phyloP scores from a whole-genome alignment of 2,797 vertebrate species.

The Euphonia xanthogaster region DNA sequence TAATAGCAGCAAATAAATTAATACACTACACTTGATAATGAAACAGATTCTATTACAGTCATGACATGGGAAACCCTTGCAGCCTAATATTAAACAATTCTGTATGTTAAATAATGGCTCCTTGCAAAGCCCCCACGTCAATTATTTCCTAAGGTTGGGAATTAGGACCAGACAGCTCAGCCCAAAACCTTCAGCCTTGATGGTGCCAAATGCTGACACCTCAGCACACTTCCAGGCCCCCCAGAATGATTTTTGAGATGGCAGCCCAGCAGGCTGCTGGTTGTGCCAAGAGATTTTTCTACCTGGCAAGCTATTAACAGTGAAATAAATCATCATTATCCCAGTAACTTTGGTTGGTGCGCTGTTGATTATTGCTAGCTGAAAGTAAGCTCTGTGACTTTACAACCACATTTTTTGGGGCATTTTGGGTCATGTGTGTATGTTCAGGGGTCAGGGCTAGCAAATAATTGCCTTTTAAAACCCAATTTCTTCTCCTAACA shows the following conservation, averaged over 20 bases:
- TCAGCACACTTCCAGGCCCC: neutral
- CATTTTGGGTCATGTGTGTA: accelerated
- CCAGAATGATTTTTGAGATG: neutral
- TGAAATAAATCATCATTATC: constrained; percentile 55
- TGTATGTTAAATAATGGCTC: neutral
- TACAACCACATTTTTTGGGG: neutral
- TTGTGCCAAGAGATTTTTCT: neutral
- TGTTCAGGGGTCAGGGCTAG: neutral
- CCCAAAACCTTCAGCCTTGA: neutral
- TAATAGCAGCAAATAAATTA: constrained; percentile 58
- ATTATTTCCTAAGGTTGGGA: neutral
- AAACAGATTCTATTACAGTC: constrained; percentile 45
- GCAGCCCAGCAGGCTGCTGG: neutral
- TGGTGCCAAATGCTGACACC: accelerated
- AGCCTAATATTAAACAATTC: neutral
- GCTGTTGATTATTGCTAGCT: constrained; percentile 1
- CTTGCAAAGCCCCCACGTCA: neutral
- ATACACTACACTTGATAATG: constrained; percentile 19
- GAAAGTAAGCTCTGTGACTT: neutral
- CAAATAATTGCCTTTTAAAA: neutral
- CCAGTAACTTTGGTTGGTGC: neutral
- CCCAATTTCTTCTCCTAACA: neutral
- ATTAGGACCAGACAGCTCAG: neutral
- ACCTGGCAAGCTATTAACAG: constrained; percentile 24
- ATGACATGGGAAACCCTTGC: neutral